Evolutionary conservation across 2,113 vertebrate species (phyloP).

Genomic region (Corythoichthys haematopterus): DNA sequence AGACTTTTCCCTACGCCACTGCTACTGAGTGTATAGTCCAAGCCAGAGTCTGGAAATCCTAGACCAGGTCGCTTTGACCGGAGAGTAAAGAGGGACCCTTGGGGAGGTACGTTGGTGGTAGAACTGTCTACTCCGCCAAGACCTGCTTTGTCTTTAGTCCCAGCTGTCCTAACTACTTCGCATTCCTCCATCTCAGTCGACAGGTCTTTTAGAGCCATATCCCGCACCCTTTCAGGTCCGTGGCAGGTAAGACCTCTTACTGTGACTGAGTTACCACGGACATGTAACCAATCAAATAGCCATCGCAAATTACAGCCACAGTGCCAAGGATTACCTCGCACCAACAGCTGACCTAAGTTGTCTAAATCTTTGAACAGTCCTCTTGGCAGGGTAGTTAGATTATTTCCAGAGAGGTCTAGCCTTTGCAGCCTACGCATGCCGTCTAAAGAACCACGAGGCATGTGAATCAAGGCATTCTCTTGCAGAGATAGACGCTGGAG

Average conservation of each 20-base stretch:
- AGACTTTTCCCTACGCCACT: conserved; percentile 80
- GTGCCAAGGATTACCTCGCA: conserved; percentile 92
- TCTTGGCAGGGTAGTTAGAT: conserved; percentile 84
- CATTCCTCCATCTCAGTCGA: conserved; percentile 86
- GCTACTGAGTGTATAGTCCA: conserved; percentile 83
- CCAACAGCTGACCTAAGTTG: conserved; percentile 79
- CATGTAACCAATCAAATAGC: conserved; percentile 86
- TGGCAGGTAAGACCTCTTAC: conserved; percentile 88
- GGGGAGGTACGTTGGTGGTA: conserved; percentile 81
- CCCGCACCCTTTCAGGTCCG: conserved; percentile 81
- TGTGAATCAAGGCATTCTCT: conserved; percentile 87
- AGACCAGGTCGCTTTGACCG: conserved; percentile 81
- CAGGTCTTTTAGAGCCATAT: conserved; percentile 84
- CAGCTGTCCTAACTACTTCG: conserved; percentile 70
- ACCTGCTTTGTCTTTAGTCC: conserved; percentile 46
- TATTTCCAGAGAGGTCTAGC: conserved; percentile 90
- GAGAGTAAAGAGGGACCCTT: conserved; percentile 86
- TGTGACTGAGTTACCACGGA: conserved; percentile 78
- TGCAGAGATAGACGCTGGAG: conserved; percentile 86
- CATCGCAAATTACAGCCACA: conserved; percentile 91
- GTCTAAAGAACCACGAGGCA: conserved; percentile 82
- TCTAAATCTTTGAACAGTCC: conserved; percentile 88
- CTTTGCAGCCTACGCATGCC: conserved; percentile 81
- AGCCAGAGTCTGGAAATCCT: conserved; percentile 77
- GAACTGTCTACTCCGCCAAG: conserved; percentile 62